Evolutionary conservation across 1,140 invertebrate species (phyloP).

Genomic region (Sitophilus oryzae): DNA sequence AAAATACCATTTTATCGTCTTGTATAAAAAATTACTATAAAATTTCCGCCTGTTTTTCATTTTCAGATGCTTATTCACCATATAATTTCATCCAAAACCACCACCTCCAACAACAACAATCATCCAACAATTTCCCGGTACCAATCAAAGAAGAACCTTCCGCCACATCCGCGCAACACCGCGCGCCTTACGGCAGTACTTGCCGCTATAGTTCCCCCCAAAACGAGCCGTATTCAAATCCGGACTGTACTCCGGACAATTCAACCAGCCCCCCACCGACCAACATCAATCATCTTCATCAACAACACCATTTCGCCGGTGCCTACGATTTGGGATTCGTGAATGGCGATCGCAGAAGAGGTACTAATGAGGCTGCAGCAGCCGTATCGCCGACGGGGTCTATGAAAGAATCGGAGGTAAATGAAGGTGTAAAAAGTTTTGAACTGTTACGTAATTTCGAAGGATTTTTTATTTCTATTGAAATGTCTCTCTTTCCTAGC

Average conservation of each 20-base stretch:
- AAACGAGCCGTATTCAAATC: conserved; percentile 23
- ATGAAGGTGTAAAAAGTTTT: no score
- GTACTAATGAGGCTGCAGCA: conserved; percentile 19
- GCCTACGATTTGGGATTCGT: conserved; percentile 9
- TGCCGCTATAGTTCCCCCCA: conserved; percentile 17
- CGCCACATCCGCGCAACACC: no score
- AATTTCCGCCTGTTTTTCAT: no score
- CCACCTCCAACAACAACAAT: conserved; percentile 1
- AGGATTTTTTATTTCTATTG: no score
- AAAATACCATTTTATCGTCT: no score
- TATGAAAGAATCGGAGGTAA: no score
- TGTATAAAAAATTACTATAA: no score
- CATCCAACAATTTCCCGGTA: not conserved
- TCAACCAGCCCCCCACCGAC: conserved; percentile 21
- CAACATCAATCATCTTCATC: not conserved
- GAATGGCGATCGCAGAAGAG: conserved; percentile 1
- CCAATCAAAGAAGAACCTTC: conserved; percentile 24
- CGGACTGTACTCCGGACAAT: conserved; percentile 17
- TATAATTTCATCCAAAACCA: conserved; percentile 11
- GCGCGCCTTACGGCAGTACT: conserved; percentile 12
- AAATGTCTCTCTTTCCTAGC: no score
- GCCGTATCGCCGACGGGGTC: conserved; percentile 10
- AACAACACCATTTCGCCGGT: conserved; percentile 23
- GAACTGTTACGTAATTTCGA: no score
- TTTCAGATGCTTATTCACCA: conserved; percentile 8